These are phyloP conservation scores for Gymnothorax javanicus DNA, from an alignment of 2,797 vertebrate genomes.

Conservation along the genomic window DNA sequence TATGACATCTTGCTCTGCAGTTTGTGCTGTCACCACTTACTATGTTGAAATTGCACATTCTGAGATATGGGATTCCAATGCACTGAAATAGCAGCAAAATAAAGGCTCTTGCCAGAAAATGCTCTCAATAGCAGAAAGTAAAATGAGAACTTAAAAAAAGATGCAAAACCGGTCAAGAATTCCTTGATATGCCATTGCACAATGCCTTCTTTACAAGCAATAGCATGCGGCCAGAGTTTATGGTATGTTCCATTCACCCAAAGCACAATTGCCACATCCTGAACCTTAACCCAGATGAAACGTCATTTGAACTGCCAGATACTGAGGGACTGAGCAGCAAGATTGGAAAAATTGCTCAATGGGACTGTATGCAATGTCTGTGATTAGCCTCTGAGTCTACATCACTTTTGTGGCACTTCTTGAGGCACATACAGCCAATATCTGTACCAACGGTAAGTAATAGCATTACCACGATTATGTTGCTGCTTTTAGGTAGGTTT, in stretches of 20 bases:
- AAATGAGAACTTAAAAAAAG: constrained; percentile 18
- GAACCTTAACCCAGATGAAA: constrained; percentile 5
- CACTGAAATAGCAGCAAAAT: constrained; percentile 20
- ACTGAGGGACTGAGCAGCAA: neutral
- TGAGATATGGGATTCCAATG: constrained; percentile 13
- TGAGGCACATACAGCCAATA: neutral
- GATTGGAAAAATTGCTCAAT: constrained; percentile 28
- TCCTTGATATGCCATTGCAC: constrained; percentile 22
- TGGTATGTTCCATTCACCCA: constrained; percentile 21
- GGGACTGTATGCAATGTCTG: constrained; percentile 28
- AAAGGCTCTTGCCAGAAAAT: neutral
- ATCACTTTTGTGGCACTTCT: neutral
- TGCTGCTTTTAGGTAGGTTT: neutral
- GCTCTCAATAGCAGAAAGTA: constrained; percentile 1
- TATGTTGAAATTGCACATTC: constrained; percentile 26
- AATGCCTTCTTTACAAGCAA: neutral
- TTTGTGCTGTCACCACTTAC: constrained; percentile 27
- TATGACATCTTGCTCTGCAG: constrained; percentile 3
- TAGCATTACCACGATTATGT: neutral
- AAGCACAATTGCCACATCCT: constrained; percentile 20
- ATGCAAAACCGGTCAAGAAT: neutral
- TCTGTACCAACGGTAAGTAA: neutral
- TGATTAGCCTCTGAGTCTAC: neutral
- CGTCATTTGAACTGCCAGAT: constrained; percentile 17
- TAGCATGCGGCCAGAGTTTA: neutral